Evolutionary conservation across 2,797 vertebrate species (phyloP).

Genomic region (Pampus argenteus): DNA sequence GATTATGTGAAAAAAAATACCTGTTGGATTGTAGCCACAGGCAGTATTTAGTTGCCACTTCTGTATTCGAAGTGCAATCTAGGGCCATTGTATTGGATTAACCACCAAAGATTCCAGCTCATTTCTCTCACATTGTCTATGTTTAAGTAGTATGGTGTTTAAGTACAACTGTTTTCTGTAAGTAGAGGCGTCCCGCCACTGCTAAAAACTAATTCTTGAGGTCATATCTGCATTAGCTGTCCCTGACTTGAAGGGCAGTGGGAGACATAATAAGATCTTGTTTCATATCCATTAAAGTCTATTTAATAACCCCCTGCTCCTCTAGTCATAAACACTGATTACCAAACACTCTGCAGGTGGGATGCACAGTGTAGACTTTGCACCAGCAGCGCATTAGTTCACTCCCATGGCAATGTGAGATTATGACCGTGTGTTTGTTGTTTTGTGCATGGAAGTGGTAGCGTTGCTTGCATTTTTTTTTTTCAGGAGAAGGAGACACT

Average conservation of each 20-base stretch:
- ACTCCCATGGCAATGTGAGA: conserved; percentile 30
- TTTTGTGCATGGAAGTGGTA: conserved; percentile 35
- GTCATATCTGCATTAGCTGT: conserved; percentile 19
- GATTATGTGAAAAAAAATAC: no score
- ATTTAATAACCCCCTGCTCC: conserved; percentile 70
- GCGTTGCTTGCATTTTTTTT: conserved; percentile 49
- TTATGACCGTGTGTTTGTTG: conserved; percentile 43
- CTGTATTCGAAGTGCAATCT: background rate
- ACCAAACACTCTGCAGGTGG: conserved; percentile 69
- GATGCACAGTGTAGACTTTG: conserved; percentile 32
- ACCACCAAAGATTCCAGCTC: background rate
- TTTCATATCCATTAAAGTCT: conserved; percentile 73
- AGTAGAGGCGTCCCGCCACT: background rate
- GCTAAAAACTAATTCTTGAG: conserved; percentile 8
- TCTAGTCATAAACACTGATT: conserved; percentile 75
- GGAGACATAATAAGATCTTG: conserved; percentile 59
- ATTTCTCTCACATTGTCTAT: background rate
- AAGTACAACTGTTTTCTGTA: background rate
- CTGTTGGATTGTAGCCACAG: no score
- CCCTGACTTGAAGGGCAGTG: conserved; percentile 44
- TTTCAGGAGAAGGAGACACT: conserved; percentile 37
- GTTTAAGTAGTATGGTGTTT: background rate
- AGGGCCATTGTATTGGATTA: background rate
- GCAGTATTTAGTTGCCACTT: background rate
- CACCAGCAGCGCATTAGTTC: conserved; percentile 41